Percentiles rank a stretch among this genome's conserved stretches.
Conservation (phyloP, 2,888 invertebrate species). For the Trissoscelio sp. region DNA sequence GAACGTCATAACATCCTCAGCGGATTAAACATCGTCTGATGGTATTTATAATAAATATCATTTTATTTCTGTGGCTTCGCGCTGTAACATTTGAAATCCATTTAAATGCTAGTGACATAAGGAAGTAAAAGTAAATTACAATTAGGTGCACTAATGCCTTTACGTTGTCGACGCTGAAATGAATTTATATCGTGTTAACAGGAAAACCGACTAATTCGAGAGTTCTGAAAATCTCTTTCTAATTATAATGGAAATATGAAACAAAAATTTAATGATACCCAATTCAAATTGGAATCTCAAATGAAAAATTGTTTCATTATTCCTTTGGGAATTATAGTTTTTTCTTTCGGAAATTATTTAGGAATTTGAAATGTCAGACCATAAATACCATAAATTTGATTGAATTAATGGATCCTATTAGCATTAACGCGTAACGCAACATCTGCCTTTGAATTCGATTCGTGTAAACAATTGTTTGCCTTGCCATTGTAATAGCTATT, state of each 20-base stretch:
- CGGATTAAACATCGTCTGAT: conserved; percentile 2
- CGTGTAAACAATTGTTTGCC: conserved; percentile 12
- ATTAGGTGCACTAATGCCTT: conserved; percentile 48
- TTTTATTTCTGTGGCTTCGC: conserved; percentile 33
- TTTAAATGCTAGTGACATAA: conserved; percentile 52
- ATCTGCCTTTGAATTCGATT: conserved; percentile 21
- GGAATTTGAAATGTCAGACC: too few species aligned
- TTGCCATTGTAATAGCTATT: conserved; percentile 20
- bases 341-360: too few species aligned
- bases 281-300: not conserved
- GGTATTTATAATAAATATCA: conserved; percentile 26
- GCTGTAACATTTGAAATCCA: conserved; percentile 42
- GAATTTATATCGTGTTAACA: conserved; percentile 38
- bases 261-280: not conserved
- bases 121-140: conserved; percentile 61
- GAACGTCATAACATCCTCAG: not conserved
- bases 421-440: not conserved
- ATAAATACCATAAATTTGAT: not conserved
- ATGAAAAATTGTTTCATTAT: too few species aligned
- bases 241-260: not conserved
- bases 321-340: too few species aligned
- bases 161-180: conserved; percentile 43
- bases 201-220: conserved; percentile 37
- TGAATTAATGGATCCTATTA: not conserved
- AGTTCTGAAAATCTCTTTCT: not conserved